A percentile compares a stretch with the other conserved stretches of the same genome.
phyloP scores from a whole-genome alignment of 1,140 invertebrate species.

The Chironomus tepperi region DNA sequence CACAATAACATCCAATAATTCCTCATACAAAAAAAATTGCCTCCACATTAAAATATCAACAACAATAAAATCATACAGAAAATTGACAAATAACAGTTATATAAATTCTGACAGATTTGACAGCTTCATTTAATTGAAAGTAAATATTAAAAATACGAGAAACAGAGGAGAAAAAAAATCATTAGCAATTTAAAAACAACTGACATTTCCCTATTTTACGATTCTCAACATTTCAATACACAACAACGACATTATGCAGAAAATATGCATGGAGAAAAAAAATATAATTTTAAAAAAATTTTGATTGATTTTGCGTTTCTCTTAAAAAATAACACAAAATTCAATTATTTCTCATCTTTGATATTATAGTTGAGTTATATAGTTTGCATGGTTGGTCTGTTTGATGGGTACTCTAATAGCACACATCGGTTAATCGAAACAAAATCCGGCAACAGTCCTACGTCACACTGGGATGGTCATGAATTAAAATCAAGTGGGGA shows the following conservation, averaged over 20 bases:
- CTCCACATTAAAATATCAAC: too few species aligned
- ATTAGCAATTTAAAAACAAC: neutral
- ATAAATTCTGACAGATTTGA: neutral
- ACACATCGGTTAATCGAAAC: neutral
- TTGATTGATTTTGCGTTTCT: neutral
- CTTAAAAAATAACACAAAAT: neutral
- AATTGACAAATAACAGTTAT: too few species aligned
- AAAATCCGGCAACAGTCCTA: too few species aligned
- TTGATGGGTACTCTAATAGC: neutral
- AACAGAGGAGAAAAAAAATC: neutral
- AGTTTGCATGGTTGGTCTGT: neutral
- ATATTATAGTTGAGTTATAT: neutral
- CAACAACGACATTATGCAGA: too few species aligned
- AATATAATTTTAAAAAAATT: neutral
- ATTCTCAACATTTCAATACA: too few species aligned
- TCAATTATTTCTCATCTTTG: neutral
- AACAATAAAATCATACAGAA: too few species aligned
- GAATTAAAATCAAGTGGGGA: too few species aligned
- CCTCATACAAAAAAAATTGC: too few species aligned
- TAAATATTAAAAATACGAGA: neutral
- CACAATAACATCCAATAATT: too few species aligned
- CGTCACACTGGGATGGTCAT: too few species aligned
- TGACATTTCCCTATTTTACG: neutral
- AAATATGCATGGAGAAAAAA: neutral
- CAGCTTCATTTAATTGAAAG: constrained; percentile 1